Evolutionary conservation across 2,797 vertebrate species (phyloP), one percentile per base, ranked within the genome.

Genomic region (Leptoclinus maculatus): DNA sequence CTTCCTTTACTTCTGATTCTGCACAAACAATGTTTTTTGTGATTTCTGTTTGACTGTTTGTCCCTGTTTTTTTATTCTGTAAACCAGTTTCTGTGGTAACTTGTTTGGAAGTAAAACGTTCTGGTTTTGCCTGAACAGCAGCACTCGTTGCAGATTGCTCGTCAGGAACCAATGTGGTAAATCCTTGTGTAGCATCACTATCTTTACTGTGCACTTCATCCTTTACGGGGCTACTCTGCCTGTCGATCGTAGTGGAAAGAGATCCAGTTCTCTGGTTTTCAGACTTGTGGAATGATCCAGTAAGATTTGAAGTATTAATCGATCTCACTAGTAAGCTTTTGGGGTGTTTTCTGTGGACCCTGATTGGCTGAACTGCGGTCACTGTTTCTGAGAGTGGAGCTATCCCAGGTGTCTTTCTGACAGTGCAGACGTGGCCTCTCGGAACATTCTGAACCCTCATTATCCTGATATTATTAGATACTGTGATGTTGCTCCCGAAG

Each of bases 1-100:
- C 45, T 56, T 63, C 9, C 34, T 76, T 72, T 34, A 58, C 17
- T 9, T 74, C 64, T 66, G 63, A 17, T 62, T 71, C 68, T 51
- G 10, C 43, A 58, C 7, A 14, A 63, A 29, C 1, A 62, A 23
- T 27, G 5, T 14, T 76, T 60, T 25, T 38, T 1, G 8, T 21
- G n/a, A 60, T 43, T 1, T 66, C 43, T 7, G 21, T 41, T 47
- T 71, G 19, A 59, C 12, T 45, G 13, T 54, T 25, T 51, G 29
- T 58, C 5, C 14, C 65, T 43, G 23, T 13, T 66, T 57, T 5
- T 43, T 27, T 23, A 12, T 1, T 3, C n/a, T 54, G 43, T 0
- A 29, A 47, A 47, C 0, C 5, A 49, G 25, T 32, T 1, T 63
- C n/a, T 23, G 4, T 19, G 5, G 21, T 17, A 7, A 12, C 57